phyloP scores from a whole-genome alignment of 2,888 invertebrate species.

The Campoplex nolae region DNA sequence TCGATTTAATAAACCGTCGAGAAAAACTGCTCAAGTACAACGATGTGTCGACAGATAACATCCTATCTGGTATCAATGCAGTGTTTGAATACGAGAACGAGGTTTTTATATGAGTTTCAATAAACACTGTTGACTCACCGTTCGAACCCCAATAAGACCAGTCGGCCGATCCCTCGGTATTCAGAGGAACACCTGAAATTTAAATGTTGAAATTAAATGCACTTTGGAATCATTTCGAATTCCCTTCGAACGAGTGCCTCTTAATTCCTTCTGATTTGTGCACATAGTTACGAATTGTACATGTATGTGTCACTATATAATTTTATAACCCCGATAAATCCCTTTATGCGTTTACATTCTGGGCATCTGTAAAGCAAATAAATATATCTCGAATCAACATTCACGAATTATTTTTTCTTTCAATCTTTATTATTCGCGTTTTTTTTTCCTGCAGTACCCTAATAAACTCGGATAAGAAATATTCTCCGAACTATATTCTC shows the following conservation, averaged over 20 bases:
- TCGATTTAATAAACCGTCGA: not conserved
- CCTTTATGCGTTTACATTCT: conserved; percentile 5
- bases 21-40: not conserved
- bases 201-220: conserved; percentile 36
- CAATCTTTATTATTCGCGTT: not conserved
- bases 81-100: not conserved
- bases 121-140: conserved; percentile 71
- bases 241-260: not conserved
- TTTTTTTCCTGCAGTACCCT: not conserved
- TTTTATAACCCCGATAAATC: conserved; percentile 23
- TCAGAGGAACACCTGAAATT: conserved; percentile 72
- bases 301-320: not conserved
- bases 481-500: not conserved
- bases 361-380: conserved; percentile 5
- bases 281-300: not conserved
- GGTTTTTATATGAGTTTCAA: not conserved
- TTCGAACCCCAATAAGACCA: conserved; percentile 77
- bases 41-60: conserved; percentile 14
- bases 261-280: not conserved
- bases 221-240: conserved; percentile 5
- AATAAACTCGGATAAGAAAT: not conserved
- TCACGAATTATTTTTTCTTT: not conserved
- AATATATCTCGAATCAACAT: not conserved
- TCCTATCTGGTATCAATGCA: conserved; percentile 15
- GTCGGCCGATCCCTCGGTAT: conserved; percentile 59